phyloP scores from a whole-genome alignment of 2,797 vertebrate species.

The Sebastiscus tertius region DNA sequence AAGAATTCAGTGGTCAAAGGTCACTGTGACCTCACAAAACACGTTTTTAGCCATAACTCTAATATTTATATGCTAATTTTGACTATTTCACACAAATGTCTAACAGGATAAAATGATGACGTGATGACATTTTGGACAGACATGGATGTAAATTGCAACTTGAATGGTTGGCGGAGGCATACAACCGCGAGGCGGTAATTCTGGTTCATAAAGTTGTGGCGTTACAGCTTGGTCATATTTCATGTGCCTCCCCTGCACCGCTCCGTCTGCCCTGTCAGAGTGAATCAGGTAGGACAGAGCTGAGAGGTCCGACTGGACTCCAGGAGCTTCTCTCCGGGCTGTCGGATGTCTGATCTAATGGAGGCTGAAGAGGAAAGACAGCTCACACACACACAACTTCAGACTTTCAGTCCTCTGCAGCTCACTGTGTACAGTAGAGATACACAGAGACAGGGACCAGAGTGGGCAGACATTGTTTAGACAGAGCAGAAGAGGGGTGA shows the following conservation, averaged over 20 bases:
- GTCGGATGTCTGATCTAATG: slow-evolving; percentile 66
- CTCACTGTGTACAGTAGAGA: slow-evolving; percentile 23
- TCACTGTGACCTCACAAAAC: rapidly evolving
- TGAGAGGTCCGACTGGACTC: slow-evolving; percentile 57
- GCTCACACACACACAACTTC: slow-evolving; percentile 12
- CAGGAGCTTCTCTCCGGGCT: slow-evolving; percentile 56
- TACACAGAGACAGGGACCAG: slow-evolving; percentile 9
- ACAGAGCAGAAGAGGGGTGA: slow-evolving; percentile 1
- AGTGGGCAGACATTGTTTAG: slow-evolving; percentile 24
- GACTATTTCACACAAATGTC: neutral
- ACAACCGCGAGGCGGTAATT: neutral
- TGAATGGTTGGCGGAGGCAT: no score
- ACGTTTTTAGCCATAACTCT: neutral
- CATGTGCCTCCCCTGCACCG: slow-evolving; percentile 16
- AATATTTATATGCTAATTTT: neutral
- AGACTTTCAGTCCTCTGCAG: slow-evolving; percentile 16
- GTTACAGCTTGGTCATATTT: slow-evolving; percentile 21
- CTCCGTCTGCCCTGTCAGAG: slow-evolving; percentile 50
- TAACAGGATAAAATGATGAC: neutral
- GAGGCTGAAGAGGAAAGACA: slow-evolving; percentile 56
- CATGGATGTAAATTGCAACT: neutral
- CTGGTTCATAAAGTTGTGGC: neutral
- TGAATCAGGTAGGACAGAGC: slow-evolving; percentile 56
- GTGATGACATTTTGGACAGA: neutral
- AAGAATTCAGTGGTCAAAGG: neutral